Evolutionary conservation across 2,797 vertebrate species (phyloP).

Genomic region (Dendrocincla fuliginosa): DNA sequence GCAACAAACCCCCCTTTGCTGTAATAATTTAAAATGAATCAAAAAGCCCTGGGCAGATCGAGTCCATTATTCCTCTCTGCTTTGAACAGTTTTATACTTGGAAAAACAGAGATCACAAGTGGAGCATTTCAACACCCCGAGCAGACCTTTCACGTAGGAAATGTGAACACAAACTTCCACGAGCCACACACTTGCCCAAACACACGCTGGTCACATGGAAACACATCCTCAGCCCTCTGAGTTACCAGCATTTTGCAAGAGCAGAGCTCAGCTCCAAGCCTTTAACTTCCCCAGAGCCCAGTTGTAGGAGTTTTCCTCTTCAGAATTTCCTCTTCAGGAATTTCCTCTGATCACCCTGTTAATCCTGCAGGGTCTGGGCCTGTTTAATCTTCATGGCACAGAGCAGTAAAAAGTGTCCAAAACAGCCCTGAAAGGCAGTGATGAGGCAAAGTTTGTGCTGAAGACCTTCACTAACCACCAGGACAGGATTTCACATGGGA

Average conservation of each 20-base stretch:
- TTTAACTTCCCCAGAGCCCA: neutral
- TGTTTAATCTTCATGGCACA: neutral
- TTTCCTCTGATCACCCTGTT: neutral
- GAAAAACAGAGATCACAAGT: neutral
- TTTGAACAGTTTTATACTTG: neutral
- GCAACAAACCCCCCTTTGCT: neutral
- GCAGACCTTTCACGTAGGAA: neutral
- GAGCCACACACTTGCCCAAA: neutral
- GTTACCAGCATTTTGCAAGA: neutral
- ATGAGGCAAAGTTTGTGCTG: neutral
- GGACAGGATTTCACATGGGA: neutral
- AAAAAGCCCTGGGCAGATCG: neutral
- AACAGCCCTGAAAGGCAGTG: neutral
- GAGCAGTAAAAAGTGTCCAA: fast-evolving
- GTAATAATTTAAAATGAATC: neutral
- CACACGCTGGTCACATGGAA: neutral
- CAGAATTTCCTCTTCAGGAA: neutral
- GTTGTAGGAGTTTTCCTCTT: neutral
- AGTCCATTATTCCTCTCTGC: neutral
- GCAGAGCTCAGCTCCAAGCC: neutral
- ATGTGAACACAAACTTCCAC: neutral
- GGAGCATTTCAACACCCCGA: neutral
- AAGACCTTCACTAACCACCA: neutral
- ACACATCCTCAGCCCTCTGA: neutral
- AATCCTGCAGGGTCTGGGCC: too few relatives aligned